Base-by-base conservation (phyloP, 2,113 vertebrate genomes). In the Hucho hucho region DNA sequence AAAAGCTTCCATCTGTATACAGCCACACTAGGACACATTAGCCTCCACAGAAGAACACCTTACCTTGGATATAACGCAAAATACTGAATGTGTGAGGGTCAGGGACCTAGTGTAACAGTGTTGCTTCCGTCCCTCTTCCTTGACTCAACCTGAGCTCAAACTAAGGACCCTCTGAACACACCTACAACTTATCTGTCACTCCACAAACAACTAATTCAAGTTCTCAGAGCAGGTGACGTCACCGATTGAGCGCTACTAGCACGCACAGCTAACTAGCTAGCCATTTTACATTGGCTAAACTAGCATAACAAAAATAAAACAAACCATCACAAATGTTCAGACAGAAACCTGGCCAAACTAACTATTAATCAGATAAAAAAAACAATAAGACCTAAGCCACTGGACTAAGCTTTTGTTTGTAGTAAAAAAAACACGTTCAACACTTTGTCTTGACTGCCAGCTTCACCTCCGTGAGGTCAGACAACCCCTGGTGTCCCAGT, bases 401-500 rank as follows among this genome's bases (percentile, higher is more conserved):
- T 24, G 24, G 63, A 6, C 11, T 64, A 64, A 61, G 20, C 53
- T 24, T 4, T 73, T 47, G 28, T 63, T 64, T 47, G 29, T 25
- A 73, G 7, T 63, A 1, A n/a, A 1, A n/a, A 64, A 11, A 59
- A 64, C 12, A 28, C 4, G 7, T 22, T 14, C 25, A 14, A 24
- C 72, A 7, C 73, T 20, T 32, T 14, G 22, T 18, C 63, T 67
- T 58, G 16, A 26, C 32, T 43, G 47, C 16, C 46, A 67, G 73
- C 47, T 20, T 26, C 24, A 2, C 11, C 18, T 61, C 25, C 26
- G 18, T 72, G 28, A 63, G 11, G 37, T 18, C 65, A 20, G 69
- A 28, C 26, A 25, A 66, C 13, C 14, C 56, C 64, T 49, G 0
- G 4, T 81, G 83, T 89, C 86, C 83, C 75, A 12, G 64, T n/a